Evolutionary conservation across 2,113 vertebrate genomes (phyloP), one percentile per base, ranked within the genome.

Genomic region (Periophthalmodon schlosseri): DNA sequence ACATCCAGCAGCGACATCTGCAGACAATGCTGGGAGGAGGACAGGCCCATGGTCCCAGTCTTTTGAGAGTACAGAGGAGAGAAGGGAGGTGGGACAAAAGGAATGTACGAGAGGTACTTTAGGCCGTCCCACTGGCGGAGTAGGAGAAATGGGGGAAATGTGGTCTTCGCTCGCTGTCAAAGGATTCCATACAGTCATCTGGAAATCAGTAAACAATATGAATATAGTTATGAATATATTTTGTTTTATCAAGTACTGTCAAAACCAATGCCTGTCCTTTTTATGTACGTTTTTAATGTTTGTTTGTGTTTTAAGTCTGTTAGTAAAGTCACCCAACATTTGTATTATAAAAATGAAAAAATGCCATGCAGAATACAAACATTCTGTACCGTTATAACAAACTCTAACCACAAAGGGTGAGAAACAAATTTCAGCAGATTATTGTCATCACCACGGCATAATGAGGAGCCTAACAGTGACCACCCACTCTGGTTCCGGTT

Each of bases 121-220:
- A 97, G 91, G 96, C 95, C 5, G 96, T 97, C 90, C 97, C 96
- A 73, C 96, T 98, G 90, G 97, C 96, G 5, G 97, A 98, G 89
- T 97, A 98, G 81, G 96, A 99, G 89, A 99, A 99, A 93, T 99
- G 96, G 61, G 96, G 97, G 90, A 98, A 98, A 91, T 98, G 97
- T 58, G 97, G 97, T 89, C 96, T 94, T 90, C 95, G 94, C 86
- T 97, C 96, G 0, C 96, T 98, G 91, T 98, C 97, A 81, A 94
- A 94, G 56, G 95, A 96, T 91, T 97, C 97, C 96, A 98, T 96
- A 90, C 87, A 95, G 92, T 96, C 96, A 74, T 97, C 96, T 98
- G 92, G 14, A 60, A 68, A 78, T 0, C 33, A 70, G 23, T 14
- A 28, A 28, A 60, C 11, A 60, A 28, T 54, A 58, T 21, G 1